Percentiles rank a stretch among this genome's conserved stretches.
Conservation (phyloP, 2,797 vertebrate species). For the Aselliscus stoliczkanus region DNA sequence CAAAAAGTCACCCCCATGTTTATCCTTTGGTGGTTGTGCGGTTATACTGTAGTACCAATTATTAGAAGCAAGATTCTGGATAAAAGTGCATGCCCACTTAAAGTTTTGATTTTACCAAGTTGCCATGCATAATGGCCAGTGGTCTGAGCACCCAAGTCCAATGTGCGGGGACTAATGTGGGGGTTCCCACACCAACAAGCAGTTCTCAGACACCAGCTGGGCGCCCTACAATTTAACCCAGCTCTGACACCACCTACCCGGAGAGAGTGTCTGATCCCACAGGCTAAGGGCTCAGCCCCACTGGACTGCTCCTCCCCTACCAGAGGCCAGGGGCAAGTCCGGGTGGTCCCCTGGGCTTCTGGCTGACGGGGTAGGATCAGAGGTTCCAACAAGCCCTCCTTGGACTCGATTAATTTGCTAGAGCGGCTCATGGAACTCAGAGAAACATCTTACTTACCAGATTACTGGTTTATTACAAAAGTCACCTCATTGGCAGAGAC, state of each 20-base stretch:
- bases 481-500: neutral
- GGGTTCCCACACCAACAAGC: neutral
- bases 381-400: too few species aligned
- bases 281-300: neutral
- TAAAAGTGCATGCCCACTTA: neutral
- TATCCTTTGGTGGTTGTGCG: too few species aligned
- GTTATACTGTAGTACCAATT: neutral
- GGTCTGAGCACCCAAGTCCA: neutral
- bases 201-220: neutral
- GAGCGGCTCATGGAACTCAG: neutral
- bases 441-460: neutral
- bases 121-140: neutral
- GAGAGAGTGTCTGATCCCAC: neutral
- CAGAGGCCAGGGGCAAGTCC: too few species aligned
- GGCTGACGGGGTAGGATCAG: too few species aligned
- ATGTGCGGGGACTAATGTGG: too few species aligned
- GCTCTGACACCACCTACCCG: neutral
- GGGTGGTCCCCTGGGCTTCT: neutral
- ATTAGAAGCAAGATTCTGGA: neutral
- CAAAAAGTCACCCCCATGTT: fast-evolving
- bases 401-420: neutral
- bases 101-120: neutral
- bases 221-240: too few species aligned
- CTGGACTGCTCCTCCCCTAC: neutral
- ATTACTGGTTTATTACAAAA: neutral